Base-by-base conservation (phyloP, 2,113 vertebrate species). In the Nothocercus nigrocapillus region DNA sequence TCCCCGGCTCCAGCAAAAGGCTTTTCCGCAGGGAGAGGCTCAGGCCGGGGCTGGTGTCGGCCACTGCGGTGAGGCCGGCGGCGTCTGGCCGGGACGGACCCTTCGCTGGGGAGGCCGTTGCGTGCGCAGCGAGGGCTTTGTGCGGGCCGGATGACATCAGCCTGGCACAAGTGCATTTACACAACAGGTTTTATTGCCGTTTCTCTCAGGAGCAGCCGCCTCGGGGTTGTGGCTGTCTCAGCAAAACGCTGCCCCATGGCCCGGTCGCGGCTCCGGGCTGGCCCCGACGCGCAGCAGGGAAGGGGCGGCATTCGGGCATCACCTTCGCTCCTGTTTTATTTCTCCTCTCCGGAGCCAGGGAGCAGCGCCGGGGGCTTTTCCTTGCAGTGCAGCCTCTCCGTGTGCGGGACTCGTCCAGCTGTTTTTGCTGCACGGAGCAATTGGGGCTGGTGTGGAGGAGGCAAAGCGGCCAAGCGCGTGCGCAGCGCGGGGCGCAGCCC, bases 11-110 rank as follows among this genome's bases (percentile, higher is more conserved):
- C 18, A 8, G 47, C 13, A 61, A 40, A 73, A 53, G 47, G n/a
- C 20, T 79, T 70, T 85, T 63, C 61, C 36, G 14, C 2, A 0
- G 0, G 42, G 63, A 54, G 5, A 2, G 0, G 1, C 63, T 28
- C 38, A 1, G 44, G 9, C 63, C 20, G 70, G 68, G 59, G 80
- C 14, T 27, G 44, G 51, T 28, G 59, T 34, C 49, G 36, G 42
- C 8, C n/a, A 22, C 28, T 4, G 0, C 11, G 19, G 6, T 9
- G 15, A 0, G 10, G 1, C 1, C 3, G 9, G 72, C 34, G 44
- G 45, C 1, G 0, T 14, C 38, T 36, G 30, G 12, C 49, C 18
- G 12, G 24, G 34, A 9, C 62, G 62, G 70, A 72, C 27, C 7
- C 58, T 70, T 40, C 36, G 30, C 86, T 75, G 67, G 27, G 70